Evolutionary conservation across 2,888 invertebrate genomes (phyloP).

Genomic region (Odontocolon sp.): DNA sequence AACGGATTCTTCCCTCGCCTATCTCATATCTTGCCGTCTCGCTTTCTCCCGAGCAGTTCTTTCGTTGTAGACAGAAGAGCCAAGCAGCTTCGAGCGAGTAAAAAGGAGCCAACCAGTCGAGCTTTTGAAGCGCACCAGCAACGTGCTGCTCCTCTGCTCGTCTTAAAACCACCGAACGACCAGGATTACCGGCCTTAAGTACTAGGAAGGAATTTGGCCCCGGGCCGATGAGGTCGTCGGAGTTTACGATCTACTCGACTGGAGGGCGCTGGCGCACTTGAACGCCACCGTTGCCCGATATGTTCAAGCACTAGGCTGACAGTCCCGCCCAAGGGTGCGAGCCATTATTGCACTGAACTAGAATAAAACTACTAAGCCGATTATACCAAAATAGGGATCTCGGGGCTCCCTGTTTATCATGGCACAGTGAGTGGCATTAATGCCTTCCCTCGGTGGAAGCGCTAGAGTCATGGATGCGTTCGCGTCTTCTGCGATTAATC

Average conservation of each 20-base stretch:
- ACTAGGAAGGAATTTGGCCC: conserved; percentile 66
- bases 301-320: conserved; percentile 5
- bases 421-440: not conserved
- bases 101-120: conserved; percentile 18
- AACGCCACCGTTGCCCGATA: not conserved
- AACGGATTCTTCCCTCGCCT: conserved; percentile 25
- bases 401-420: conserved; percentile 2
- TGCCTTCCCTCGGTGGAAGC: too few species aligned
- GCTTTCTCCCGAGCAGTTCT: not conserved
- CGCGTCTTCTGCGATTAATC: too few species aligned
- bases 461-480: not conserved
- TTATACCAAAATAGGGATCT: conserved; percentile 24
- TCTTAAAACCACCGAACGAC: conserved; percentile 65
- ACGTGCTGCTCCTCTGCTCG: conserved; percentile 41
- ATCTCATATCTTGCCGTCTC: conserved; percentile 10
- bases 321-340: not conserved
- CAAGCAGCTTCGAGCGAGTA: conserved; percentile 15
- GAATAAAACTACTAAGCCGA: conserved; percentile 41
- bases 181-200: conserved; percentile 69
- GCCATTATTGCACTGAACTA: not conserved
- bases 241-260: conserved; percentile 59
- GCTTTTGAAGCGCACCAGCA: conserved; percentile 10
- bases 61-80: not conserved
- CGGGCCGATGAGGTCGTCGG: conserved; percentile 61
- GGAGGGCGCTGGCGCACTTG: conserved; percentile 10